Conservation (phyloP, 2,797 vertebrate genomes). For the Buceros bicornis region DNA sequence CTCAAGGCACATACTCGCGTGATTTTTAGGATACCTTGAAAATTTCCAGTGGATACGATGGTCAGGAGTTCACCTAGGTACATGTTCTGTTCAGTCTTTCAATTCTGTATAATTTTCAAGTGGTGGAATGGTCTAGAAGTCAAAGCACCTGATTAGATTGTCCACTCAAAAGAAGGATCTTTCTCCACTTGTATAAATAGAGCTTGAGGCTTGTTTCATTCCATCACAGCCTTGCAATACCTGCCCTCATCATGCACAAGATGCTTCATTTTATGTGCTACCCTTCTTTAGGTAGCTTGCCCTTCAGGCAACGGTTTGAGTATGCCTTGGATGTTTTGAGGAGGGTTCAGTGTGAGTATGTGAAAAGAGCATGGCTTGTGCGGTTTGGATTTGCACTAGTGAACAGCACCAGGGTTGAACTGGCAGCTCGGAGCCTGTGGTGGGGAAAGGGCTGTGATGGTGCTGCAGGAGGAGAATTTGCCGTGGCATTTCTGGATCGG, state of each 20-base stretch:
- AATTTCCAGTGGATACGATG: neutral
- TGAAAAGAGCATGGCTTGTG: neutral
- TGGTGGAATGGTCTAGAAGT: neutral
- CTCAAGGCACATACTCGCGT: rapidly evolving
- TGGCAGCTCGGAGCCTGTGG: neutral
- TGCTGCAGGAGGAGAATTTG: neutral
- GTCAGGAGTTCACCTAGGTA: neutral
- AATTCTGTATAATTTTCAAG: neutral
- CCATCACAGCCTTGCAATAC: rapidly evolving
- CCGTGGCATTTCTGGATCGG: neutral
- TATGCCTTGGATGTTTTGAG: neutral
- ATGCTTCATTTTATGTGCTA: neutral
- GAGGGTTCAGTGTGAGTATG: neutral
- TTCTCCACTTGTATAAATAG: rapidly evolving
- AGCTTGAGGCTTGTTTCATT: neutral
- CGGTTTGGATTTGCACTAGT: neutral
- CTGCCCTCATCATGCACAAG: neutral
- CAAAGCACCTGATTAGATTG: too few species aligned
- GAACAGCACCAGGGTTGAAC: neutral
- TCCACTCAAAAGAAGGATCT: neutral
- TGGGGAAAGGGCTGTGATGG: rapidly evolving
- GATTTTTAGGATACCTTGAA: slow-evolving; percentile 10
- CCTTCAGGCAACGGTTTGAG: neutral
- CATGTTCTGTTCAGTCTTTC: neutral
- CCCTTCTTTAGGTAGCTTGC: neutral